Conservation (phyloP, 2,113 vertebrate species). For the Seriola rivoliana region DNA sequence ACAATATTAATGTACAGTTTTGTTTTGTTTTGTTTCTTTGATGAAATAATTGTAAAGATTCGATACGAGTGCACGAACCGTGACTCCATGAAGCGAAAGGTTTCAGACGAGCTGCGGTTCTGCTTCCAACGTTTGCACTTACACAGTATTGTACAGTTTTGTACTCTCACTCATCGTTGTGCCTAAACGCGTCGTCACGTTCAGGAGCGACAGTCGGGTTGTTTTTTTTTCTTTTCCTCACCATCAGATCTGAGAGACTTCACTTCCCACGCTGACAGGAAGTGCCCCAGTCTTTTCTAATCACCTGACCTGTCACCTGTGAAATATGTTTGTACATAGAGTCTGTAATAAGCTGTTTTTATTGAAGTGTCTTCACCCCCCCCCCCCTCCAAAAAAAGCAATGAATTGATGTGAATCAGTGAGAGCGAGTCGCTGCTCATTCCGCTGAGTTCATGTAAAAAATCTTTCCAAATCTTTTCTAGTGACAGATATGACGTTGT, state of each 20-base stretch:
- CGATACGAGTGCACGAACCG: not conserved
- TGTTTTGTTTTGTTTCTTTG: not conserved
- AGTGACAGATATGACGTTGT: not conserved
- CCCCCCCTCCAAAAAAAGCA: not conserved
- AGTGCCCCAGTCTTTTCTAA: not conserved
- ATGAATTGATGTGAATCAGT: not conserved
- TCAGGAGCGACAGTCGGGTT: not conserved
- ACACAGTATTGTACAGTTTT: constrained; percentile 63
- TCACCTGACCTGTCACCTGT: constrained; percentile 15
- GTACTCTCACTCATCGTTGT: constrained; percentile 55
- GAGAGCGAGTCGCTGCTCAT: not conserved
- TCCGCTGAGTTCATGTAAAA: not conserved
- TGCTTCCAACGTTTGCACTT: constrained; percentile 55
- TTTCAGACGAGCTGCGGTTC: constrained; percentile 17
- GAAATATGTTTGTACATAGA: constrained; percentile 44
- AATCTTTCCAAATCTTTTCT: constrained; percentile 10
- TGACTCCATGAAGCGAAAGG: not conserved
- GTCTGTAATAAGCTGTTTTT: constrained; percentile 56
- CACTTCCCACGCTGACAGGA: not conserved
- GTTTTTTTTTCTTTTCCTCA: not conserved
- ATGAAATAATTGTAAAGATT: not conserved
- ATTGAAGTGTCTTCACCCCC: constrained; percentile 39
- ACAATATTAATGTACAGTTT: too few relatives aligned
- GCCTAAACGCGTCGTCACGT: constrained; percentile 50
- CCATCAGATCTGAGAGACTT: not conserved